Evolutionary conservation across 1,140 invertebrate species (phyloP), one percentile per base, ranked within the genome.

Genomic region (Orchesella cincta): DNA sequence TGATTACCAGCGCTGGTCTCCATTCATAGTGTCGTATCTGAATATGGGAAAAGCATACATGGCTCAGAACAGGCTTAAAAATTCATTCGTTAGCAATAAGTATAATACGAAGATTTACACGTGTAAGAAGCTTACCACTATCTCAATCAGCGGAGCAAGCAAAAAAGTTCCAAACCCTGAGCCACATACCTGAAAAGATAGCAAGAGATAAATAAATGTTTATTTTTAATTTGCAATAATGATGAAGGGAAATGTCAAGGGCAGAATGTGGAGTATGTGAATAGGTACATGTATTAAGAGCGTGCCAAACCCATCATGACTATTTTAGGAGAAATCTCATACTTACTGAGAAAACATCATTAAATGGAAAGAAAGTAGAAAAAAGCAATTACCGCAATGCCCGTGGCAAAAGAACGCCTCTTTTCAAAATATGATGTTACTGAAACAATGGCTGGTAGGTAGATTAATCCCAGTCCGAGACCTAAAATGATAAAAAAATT

Each of bases 351-450:
- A 46, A 8, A 46, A 46, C 39, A 46, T 46, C 12, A 57, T 57
- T 57, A 46, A 46, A 46, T 12, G 20, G 39, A 46, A 8, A 46
- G 5, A 46, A 46, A 8, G 1, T 72, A 18, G 23, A 72, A 23
- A 34, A 28, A 52, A 1, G 14, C 74, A 28, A 72, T 29, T 1
- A 71, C 95, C 0, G 96, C 96, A 31, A 99, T 96, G 1, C 93
- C 92, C 0, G 95, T 98, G 1, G 96, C 96, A 78, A 98, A 88
- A 2, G 95, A 95, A 74, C 96, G 88, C 79, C 91, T 92, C 81
- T 93, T 92, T 81, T 98, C 95, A 83, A 98, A 98, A 88, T 97
- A 98, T 77, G 92, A 93, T 1, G 95, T 96, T 8, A 98, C 96
- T 84, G 93, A 94, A 31, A 97, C 95, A 76, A 98, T 97, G 64